A percentile compares a stretch with the other conserved stretches of the same genome.
Conservation (phyloP, 2,888 invertebrate species). For the Odontothrips loti region DNA sequence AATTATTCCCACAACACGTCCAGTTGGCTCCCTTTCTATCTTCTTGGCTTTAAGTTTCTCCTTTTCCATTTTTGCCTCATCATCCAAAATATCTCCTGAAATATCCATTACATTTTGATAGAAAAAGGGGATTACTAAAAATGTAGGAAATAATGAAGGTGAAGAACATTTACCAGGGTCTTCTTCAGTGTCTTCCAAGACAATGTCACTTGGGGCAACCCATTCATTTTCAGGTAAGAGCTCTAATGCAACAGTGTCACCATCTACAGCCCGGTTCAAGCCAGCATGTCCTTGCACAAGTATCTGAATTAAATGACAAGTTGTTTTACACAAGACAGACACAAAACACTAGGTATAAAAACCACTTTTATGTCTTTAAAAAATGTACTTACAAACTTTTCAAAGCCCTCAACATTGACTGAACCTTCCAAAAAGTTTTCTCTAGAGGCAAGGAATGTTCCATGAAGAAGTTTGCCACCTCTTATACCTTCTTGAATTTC, state of each 20-base stretch:
- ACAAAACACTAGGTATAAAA: slow-evolving; percentile 29
- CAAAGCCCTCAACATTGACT: slow-evolving; percentile 72
- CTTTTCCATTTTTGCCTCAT: slow-evolving; percentile 38
- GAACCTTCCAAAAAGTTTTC: slow-evolving; percentile 93
- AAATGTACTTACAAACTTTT: slow-evolving; percentile 64
- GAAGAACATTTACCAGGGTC: slow-evolving; percentile 57
- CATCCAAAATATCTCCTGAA: slow-evolving; percentile 32
- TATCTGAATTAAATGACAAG: slow-evolving; percentile 52
- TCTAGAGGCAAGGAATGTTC: slow-evolving; percentile 77
- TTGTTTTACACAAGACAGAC: neutral
- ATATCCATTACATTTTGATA: slow-evolving; percentile 2
- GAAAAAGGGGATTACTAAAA: slow-evolving; percentile 8
- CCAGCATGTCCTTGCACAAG: slow-evolving; percentile 79
- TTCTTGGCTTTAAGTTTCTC: slow-evolving; percentile 43
- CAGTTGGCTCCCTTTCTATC: slow-evolving; percentile 57
- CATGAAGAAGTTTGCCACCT: slow-evolving; percentile 69
- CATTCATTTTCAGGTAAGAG: slow-evolving; percentile 84
- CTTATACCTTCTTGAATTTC: slow-evolving; percentile 78
- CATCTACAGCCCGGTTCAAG: slow-evolving; percentile 91
- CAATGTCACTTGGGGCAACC: slow-evolving; percentile 64
- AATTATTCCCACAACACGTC: slow-evolving; percentile 87
- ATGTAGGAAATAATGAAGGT: neutral
- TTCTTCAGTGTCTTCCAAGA: slow-evolving; percentile 53
- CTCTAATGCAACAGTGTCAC: slow-evolving; percentile 88
- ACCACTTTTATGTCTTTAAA: neutral